Percentiles rank a stretch among this genome's conserved stretches.
phyloP scores from a whole-genome alignment of 2,797 vertebrate genomes.

The Gambelia wislizenii region DNA sequence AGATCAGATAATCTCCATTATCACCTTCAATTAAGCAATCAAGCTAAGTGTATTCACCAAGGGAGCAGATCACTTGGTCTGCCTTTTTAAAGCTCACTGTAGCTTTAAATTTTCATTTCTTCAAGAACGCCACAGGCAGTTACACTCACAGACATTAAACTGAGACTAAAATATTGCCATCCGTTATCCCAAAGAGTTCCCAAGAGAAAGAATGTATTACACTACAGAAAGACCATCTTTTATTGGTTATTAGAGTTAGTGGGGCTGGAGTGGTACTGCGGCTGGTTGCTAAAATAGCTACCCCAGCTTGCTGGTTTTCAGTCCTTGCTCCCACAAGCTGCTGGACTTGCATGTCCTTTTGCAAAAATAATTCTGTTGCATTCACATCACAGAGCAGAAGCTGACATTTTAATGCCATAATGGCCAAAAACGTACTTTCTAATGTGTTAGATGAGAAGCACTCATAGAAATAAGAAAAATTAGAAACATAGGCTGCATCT shows the following conservation, averaged over 20 bases:
- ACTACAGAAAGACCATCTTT: neutral
- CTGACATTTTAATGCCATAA: neutral
- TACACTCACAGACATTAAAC: neutral
- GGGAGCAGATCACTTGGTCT: neutral
- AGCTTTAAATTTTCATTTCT: conserved; percentile 29
- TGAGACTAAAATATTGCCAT: accelerated
- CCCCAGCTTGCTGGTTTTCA: neutral
- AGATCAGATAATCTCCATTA: conserved; percentile 28
- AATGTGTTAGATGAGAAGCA: neutral
- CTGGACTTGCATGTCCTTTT: neutral
- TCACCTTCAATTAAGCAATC: conserved; percentile 48
- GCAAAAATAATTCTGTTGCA: neutral
- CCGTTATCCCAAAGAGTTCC: neutral
- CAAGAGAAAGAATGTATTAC: neutral
- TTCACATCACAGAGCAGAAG: accelerated
- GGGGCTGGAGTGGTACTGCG: accelerated
- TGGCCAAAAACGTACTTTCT: neutral
- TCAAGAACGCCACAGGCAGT: conserved; percentile 4
- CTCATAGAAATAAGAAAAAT: neutral
- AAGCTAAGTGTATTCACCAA: conserved; percentile 26
- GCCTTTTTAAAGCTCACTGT: neutral
- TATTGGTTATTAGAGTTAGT: neutral
- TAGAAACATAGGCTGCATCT: neutral
- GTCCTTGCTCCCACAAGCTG: accelerated
- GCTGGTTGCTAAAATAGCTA: neutral